These are phyloP conservation scores for Heliconius eleuchia DNA, from an alignment of 1,140 invertebrate species.

Conservation along the genomic window DNA sequence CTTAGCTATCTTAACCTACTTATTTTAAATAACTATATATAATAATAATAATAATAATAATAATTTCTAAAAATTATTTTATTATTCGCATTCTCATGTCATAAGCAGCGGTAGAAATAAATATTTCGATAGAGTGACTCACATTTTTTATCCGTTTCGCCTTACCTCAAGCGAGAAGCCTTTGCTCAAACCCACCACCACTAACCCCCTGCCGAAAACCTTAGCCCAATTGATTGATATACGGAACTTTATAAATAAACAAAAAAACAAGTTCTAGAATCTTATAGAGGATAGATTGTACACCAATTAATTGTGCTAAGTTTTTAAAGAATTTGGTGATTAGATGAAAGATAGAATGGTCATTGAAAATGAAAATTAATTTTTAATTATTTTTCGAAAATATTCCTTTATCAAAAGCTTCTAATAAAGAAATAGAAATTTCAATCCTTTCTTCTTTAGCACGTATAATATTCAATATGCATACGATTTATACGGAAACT, in stretches of 20 bases:
- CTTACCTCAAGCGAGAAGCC: slow-evolving; percentile 20
- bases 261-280: slow-evolving; percentile 26
- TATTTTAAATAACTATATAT: slow-evolving; percentile 49
- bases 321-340: background rate
- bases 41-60: slow-evolving; percentile 36
- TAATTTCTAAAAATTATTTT: slow-evolving; percentile 66
- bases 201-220: slow-evolving; percentile 21
- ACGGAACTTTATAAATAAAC: slow-evolving; percentile 24
- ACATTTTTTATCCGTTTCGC: slow-evolving; percentile 57
- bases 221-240: slow-evolving; percentile 12
- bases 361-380: background rate
- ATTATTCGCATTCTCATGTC: slow-evolving; percentile 59
- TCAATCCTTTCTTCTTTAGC: background rate
- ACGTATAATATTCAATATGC: background rate
- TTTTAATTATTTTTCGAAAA: background rate
- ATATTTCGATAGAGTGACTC: slow-evolving; percentile 69
- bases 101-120: slow-evolving; percentile 69
- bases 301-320: slow-evolving; percentile 22
- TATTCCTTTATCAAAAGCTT: background rate
- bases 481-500: background rate
- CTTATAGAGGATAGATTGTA: slow-evolving; percentile 30
- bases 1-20: slow-evolving; percentile 55
- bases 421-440: background rate
- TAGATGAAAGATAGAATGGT: background rate
- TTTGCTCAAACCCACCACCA: slow-evolving; percentile 22